These are phyloP conservation scores for Fulmarus glacialis DNA, from an alignment of 2,113 vertebrate genomes.

Conservation along the genomic window DNA sequence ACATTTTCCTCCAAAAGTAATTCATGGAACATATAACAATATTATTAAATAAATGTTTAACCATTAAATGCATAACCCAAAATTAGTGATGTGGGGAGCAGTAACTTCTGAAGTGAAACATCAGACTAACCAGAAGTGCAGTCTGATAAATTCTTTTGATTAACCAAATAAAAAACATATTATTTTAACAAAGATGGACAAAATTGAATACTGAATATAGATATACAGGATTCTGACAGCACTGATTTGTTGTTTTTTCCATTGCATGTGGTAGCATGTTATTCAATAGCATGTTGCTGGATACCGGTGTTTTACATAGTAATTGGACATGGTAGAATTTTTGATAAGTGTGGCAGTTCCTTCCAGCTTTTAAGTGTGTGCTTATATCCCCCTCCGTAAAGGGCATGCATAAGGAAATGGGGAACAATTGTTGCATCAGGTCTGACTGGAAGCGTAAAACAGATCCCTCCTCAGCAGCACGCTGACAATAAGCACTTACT, in stretches of 20 bases:
- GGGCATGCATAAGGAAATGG: background rate
- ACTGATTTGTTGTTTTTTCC: background rate
- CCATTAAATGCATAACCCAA: background rate
- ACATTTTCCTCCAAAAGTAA: constrained; percentile 43
- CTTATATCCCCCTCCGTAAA: background rate
- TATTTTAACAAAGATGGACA: background rate
- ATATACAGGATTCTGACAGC: background rate
- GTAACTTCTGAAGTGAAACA: background rate
- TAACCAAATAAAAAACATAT: background rate
- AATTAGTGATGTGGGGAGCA: background rate
- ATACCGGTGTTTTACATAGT: background rate
- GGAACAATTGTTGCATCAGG: background rate
- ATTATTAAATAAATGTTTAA: background rate
- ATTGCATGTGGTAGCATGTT: background rate
- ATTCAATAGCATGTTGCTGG: background rate
- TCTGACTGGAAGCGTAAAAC: background rate
- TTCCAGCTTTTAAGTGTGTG: background rate
- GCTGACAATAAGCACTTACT: background rate
- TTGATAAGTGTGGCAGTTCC: background rate
- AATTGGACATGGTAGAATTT: background rate
- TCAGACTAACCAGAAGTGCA: background rate
- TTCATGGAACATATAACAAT: background rate
- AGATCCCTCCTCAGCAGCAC: background rate
- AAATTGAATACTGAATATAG: background rate
- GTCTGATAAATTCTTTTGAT: background rate